These are phyloP conservation scores for Apis laboriosa DNA, from an alignment of 1,140 invertebrate species.

Conservation along the genomic window DNA sequence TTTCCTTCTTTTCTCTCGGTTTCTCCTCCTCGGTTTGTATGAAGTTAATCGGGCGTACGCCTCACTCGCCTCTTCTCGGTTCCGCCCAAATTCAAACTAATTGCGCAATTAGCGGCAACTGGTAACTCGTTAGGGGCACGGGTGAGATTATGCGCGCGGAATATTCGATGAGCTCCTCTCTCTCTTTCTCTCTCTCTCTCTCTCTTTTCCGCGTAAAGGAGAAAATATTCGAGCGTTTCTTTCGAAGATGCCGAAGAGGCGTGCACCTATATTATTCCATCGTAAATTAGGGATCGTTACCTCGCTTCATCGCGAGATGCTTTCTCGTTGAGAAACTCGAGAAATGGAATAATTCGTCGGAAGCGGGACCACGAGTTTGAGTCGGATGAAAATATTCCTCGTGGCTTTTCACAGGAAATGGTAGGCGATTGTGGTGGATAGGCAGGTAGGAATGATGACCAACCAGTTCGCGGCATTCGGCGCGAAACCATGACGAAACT, in stretches of 20 bases:
- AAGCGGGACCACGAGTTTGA: constrained; percentile 33
- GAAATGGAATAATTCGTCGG: not conserved
- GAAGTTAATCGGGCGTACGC: constrained; percentile 45
- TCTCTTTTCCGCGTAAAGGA: not conserved
- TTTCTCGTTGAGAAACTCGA: not conserved
- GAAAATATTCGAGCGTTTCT: constrained; percentile 11
- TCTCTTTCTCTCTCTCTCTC: no score
- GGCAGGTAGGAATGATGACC: not conserved
- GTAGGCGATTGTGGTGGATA: not conserved
- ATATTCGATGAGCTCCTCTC: constrained; percentile 16
- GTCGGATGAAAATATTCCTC: constrained; percentile 6
- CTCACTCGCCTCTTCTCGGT: constrained; percentile 29
- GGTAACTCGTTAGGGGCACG: constrained; percentile 50
- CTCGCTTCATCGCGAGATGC: not conserved
- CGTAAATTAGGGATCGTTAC: constrained; percentile 19
- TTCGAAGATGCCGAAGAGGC: not conserved
- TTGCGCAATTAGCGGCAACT: constrained; percentile 56
- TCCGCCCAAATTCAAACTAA: constrained; percentile 64
- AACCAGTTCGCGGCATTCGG: constrained; percentile 18
- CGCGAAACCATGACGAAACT: constrained; percentile 52
- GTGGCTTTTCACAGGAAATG: constrained; percentile 32
- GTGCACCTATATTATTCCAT: not conserved
- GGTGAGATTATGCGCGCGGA: constrained; percentile 30
- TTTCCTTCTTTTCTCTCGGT: not conserved
- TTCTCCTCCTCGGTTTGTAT: constrained; percentile 40